Percentiles rank a stretch among this genome's conserved stretches.
Conservation (phyloP, 2,113 vertebrate species). For the Mormyrus iriodes region DNA sequence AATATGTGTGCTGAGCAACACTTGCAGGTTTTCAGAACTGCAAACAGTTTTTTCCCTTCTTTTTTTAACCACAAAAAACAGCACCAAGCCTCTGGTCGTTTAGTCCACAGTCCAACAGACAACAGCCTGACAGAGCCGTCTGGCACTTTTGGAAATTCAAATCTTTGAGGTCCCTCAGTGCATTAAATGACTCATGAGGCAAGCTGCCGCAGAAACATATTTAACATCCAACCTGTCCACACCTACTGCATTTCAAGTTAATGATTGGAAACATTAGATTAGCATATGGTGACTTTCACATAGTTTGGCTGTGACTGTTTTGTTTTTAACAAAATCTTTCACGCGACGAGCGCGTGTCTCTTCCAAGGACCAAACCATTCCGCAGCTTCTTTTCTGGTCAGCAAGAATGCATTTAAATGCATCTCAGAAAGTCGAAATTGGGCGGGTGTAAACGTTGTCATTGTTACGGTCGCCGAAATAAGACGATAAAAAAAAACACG, state of each 20-base stretch:
- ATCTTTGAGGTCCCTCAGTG: constrained; percentile 15
- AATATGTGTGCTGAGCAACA: neutral
- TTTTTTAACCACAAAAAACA: neutral
- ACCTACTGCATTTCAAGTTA: neutral
- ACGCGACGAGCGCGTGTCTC: neutral
- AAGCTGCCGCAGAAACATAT: constrained; percentile 7
- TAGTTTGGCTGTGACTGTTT: neutral
- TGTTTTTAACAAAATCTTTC: neutral
- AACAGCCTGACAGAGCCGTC: neutral
- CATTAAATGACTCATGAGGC: constrained; percentile 6
- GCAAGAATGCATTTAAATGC: neutral
- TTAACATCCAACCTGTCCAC: constrained; percentile 23
- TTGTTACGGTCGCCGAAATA: neutral
- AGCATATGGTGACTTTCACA: neutral
- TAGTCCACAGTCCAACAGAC: neutral
- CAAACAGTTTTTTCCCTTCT: neutral
- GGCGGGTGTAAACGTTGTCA: neutral
- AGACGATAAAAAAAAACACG: neutral
- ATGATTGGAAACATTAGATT: neutral
- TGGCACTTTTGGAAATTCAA: constrained; percentile 17
- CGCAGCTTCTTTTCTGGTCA: neutral
- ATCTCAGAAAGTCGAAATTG: neutral
- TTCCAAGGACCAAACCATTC: neutral
- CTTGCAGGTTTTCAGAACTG: neutral
- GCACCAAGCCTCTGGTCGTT: neutral